These are phyloP conservation scores for Aleiodes leptofemur DNA, from an alignment of 2,888 invertebrate genomes.

Conservation along the genomic window DNA sequence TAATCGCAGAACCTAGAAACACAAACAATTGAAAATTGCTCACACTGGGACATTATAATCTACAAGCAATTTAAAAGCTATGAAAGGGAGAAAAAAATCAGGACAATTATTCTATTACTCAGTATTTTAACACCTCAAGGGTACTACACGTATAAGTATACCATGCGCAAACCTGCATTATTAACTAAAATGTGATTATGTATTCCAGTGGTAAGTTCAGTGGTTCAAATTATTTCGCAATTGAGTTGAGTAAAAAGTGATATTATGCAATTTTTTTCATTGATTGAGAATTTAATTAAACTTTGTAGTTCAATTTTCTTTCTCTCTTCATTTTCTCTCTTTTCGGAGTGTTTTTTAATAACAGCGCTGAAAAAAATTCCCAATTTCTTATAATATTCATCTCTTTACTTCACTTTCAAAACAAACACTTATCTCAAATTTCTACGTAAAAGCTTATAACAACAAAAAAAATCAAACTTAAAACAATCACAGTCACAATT, in stretches of 20 bases:
- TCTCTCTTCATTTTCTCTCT: too few relatives aligned
- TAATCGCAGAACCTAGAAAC: neutral
- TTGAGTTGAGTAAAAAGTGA: neutral
- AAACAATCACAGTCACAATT: neutral
- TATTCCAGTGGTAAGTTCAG: slow-evolving; percentile 5
- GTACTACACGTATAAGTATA: slow-evolving; percentile 10
- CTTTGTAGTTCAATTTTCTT: too few relatives aligned
- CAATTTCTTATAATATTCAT: too few relatives aligned
- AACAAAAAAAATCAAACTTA: neutral
- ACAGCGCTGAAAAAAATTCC: too few relatives aligned
- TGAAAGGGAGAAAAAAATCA: neutral
- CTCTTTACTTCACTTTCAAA: too few relatives aligned
- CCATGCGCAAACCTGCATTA: slow-evolving; percentile 19
- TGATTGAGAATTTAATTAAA: neutral
- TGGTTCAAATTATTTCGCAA: neutral
- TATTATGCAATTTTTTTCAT: slow-evolving; percentile 5
- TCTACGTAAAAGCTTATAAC: neutral
- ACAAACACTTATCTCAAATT: neutral
- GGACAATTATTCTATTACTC: slow-evolving; percentile 19
- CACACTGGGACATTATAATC: neutral
- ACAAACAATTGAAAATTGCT: neutral
- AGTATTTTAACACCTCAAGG: slow-evolving; percentile 25
- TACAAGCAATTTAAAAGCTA: neutral
- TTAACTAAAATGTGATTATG: slow-evolving; percentile 5
- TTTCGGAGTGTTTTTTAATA: too few relatives aligned